A percentile compares a stretch with the other conserved stretches of the same genome.
phyloP scores from a whole-genome alignment of 2,797 vertebrate genomes.

The Takifugu rubripes region DNA sequence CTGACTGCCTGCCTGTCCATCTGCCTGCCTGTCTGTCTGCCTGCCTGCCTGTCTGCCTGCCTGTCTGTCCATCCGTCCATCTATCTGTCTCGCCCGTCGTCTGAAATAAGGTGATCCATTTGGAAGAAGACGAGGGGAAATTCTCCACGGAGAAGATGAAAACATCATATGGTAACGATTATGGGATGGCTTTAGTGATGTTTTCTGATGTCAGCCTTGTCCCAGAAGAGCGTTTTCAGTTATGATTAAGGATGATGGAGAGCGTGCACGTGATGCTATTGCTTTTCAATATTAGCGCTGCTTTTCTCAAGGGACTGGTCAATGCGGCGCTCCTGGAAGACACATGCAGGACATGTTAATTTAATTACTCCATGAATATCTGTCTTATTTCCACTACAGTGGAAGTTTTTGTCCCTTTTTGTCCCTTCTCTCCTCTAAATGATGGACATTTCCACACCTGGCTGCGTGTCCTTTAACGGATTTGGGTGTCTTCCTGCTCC shows the following conservation, averaged over 20 bases:
- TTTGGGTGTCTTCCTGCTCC: constrained; percentile 43
- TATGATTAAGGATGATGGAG: constrained; percentile 46
- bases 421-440: not conserved
- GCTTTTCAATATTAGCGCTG: constrained; percentile 48
- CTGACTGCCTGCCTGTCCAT: too few species aligned
- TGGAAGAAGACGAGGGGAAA: not conserved
- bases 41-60: too few species aligned
- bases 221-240: constrained; percentile 45
- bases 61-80: too few species aligned
- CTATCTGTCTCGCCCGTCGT: not conserved
- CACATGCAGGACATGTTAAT: constrained; percentile 10
- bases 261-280: constrained; percentile 37
- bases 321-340: constrained; percentile 27
- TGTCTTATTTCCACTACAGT: constrained; percentile 10
- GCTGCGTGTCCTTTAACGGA: constrained; percentile 32
- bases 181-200: constrained; percentile 30
- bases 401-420: not conserved
- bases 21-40: too few species aligned
- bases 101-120: constrained; percentile 35
- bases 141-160: constrained; percentile 29
- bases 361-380: constrained; percentile 18
- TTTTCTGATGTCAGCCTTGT: constrained; percentile 25
- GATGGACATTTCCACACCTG: constrained; percentile 29
- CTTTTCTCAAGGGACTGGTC: constrained; percentile 36
- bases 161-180: constrained; percentile 40